Base-by-base conservation (phyloP, 2,888 invertebrate genomes). In the Pseudococcus viburni region DNA sequence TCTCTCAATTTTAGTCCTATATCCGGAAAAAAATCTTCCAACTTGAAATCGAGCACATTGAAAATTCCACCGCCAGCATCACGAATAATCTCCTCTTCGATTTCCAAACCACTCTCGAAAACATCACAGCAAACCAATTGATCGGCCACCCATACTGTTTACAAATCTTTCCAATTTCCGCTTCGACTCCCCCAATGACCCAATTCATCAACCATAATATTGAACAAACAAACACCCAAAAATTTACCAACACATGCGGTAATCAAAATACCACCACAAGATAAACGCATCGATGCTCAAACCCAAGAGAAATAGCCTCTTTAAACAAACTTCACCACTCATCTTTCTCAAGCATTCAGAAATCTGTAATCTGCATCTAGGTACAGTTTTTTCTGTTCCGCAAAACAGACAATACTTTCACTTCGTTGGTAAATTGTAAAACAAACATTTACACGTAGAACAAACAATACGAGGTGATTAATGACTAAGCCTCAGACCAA, bases 381-480 rank as follows among this genome's bases (percentile, higher is more conserved):
- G 0, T 59, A n/a, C 9, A 6, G 19, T 3, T 59, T 19, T 19
- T 19, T 19, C 59, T 19, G 19, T 19, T 59, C 19, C 59, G 59
- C 59, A 59, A n/a, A 59, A 59, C 19, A n/a, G 19, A n/a, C 19
- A 59, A 59, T 19, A 73, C 68, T 73, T 73, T 73, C 68, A 73
- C 68, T 33, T 73, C 68, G 68, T 73, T 33, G 4, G 22, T 73
- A 73, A 73, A 33, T 73, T 22, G 68, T 73, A 73, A 73, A 73
- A 73, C 68, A 73, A 73, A 73, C 26, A 73, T 73, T 73, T 73
- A 73, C 68, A 22, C 26, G 26, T 26, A 73, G 33, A 33, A 73
- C 12, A 26, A 59, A 59, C 59, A 59, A 59, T 59, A 59, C 59
- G 59, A 59, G 59, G 59, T 59, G 59, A 59, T 59, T 59, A 59